Percentiles rank a stretch among this genome's conserved stretches.
These are phyloP conservation scores for Luffia ferchaultella DNA, from an alignment of 2,888 invertebrate genomes.

Conservation along the genomic window DNA sequence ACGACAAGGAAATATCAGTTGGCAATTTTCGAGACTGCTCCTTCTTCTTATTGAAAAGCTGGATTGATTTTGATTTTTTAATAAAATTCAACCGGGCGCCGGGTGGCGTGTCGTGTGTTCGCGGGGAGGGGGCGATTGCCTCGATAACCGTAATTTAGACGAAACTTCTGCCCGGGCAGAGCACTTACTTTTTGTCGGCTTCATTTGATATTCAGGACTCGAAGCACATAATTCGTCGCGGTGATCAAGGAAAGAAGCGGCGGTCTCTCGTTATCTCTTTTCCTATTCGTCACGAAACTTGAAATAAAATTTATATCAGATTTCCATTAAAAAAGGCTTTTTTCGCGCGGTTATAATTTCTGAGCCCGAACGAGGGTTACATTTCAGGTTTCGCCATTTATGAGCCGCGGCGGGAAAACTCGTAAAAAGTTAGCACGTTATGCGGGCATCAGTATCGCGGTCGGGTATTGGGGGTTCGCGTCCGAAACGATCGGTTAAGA, in stretches of 20 bases:
- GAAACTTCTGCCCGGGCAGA: conserved; percentile 29
- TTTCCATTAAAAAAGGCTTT: conserved; percentile 28
- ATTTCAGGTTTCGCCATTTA: not conserved
- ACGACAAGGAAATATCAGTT: not conserved
- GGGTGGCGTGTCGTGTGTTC: conserved; percentile 15
- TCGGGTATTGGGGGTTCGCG: not conserved
- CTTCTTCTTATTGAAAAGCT: conserved; percentile 24
- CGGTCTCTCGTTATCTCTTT: conserved; percentile 43
- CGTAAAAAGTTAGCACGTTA: conserved; percentile 15
- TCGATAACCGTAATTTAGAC: conserved; percentile 43
- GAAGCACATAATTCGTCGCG: conserved; percentile 46
- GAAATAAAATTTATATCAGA: conserved; percentile 33
- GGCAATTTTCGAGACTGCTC: not conserved
- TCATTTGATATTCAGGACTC: conserved; percentile 47
- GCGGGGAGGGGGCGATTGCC: conserved; percentile 31
- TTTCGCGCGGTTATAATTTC: conserved; percentile 21
- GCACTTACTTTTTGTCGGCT: conserved; percentile 32
- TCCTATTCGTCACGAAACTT: conserved; percentile 41
- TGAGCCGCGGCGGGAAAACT: conserved; percentile 7
- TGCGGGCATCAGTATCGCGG: not conserved
- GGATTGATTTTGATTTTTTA: conserved; percentile 25
- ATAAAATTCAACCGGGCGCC: conserved; percentile 26
- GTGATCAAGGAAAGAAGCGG: conserved; percentile 42
- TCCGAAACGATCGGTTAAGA: not conserved
- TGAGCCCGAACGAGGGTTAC: not conserved